Evolutionary conservation across 2,888 invertebrate species (phyloP), one percentile per base, ranked within the genome.

Genomic region (Drosophila lutescens): DNA sequence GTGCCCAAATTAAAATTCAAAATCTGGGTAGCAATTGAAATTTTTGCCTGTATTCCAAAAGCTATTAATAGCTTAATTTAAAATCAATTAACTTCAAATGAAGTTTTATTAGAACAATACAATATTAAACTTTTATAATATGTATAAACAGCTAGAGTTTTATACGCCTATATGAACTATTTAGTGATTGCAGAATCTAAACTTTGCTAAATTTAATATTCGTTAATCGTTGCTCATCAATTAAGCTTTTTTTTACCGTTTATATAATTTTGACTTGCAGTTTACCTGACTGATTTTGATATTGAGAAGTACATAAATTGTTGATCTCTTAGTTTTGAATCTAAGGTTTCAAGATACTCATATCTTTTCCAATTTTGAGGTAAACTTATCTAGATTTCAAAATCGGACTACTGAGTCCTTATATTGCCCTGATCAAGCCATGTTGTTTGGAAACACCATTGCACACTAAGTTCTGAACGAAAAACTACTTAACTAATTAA

Each of bases 1-100:
- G 40, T 58, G 58, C 59, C 65, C 17, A 63, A 65, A 36, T 34
- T 63, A 41, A 62, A 65, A 62, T 49, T 47, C 23, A 12, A 62
- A 49, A 30, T 50, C 26, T 10, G 38, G 61, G 17, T n/a, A 26
- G n/a, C 46, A 62, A 47, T 60, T 61, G 20, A 26, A 47, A 40
- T 46, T n/a, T 30, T 36, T 10, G 17, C 13, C 10, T 32, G 15
- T 15, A 26, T 5, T 38, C 30, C 26, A 43, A 49, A 63, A 36
- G 41, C 49, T 65, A 63, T 65, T 65, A 65, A 34, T 63, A 26
- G 49, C 26, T 17, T 34, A 49, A 63, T 60, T 34, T 17, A 43
- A 63, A 63, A 65, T 49, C 66, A 41, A 63, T 36, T 36, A n/a
- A 41, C 3, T 32, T 58, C 7, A 17, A 55, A n/a, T 6, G n/a